Conservation (phyloP, 2,113 vertebrate genomes). For the Nerophis ophidion region DNA sequence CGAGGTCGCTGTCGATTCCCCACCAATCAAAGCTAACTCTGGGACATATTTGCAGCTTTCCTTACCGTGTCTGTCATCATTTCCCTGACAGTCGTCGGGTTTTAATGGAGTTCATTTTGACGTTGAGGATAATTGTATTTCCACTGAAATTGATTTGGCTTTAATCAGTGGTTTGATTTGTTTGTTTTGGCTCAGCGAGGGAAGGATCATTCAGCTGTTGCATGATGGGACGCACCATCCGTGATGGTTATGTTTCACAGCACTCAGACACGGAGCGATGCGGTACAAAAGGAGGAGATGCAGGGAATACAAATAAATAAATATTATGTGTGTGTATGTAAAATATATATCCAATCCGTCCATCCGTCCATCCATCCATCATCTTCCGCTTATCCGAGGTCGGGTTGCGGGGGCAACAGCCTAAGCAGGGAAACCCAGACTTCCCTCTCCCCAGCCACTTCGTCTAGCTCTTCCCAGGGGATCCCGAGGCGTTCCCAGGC, state of each 20-base stretch:
- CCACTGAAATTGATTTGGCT: conserved; percentile 33
- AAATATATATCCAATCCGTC: too few species aligned
- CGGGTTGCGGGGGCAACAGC: too few species aligned
- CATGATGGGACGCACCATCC: conserved; percentile 38
- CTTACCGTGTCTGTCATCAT: conserved; percentile 22
- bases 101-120: conserved; percentile 27
- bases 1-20: not conserved
- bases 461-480: too few species aligned
- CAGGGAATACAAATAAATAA: conserved; percentile 24
- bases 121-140: conserved; percentile 31
- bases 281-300: conserved; percentile 23
- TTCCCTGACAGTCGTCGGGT: conserved; percentile 28
- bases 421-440: too few species aligned
- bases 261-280: conserved; percentile 25
- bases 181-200: conserved; percentile 41
- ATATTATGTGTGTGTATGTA: not conserved
- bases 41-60: conserved; percentile 5
- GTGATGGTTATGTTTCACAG: conserved; percentile 39
- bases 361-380: too few species aligned
- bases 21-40: not conserved
- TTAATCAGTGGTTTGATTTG: conserved; percentile 36
- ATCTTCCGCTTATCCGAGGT: too few species aligned
- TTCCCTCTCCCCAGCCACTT: too few species aligned
- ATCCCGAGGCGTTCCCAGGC: too few species aligned
- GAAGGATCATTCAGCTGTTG: conserved; percentile 25